Percentiles rank a stretch among this genome's conserved stretches.
Conservation (phyloP, 2,797 vertebrate species). For the Octomys mimax region DNA sequence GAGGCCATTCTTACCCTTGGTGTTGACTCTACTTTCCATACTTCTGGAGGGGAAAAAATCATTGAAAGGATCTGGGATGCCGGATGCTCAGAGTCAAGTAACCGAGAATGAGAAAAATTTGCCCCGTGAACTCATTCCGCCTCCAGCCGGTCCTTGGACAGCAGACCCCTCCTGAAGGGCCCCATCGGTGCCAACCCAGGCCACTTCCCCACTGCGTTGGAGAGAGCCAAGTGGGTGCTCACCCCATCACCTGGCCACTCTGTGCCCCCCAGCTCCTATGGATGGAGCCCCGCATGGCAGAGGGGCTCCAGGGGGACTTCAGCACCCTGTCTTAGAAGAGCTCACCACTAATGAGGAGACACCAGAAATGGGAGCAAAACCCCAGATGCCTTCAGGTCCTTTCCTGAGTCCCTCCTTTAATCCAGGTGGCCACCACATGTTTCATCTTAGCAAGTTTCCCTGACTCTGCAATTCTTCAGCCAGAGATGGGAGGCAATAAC, state of each 20-base stretch:
- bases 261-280: not conserved
- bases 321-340: not conserved
- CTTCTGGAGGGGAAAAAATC: not conserved
- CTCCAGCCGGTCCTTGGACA: not conserved
- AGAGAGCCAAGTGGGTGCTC: not conserved
- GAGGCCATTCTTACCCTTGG: conserved; percentile 26
- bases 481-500: not conserved
- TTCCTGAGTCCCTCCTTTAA: not conserved
- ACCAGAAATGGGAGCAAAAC: not conserved
- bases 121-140: not conserved
- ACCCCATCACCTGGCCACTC: too few species aligned
- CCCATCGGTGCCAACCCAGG: not conserved
- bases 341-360: not conserved
- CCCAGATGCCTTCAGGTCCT: not conserved
- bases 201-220: not conserved
- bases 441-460: not conserved
- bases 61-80: conserved; percentile 29
- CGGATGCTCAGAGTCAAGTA: not conserved
- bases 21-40: not conserved
- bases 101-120: not conserved
- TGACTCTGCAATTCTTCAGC: not conserved
- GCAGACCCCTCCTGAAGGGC: not conserved
- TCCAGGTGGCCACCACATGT: not conserved
- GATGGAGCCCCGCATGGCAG: not conserved
- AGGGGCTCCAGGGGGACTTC: not conserved